Percentiles rank a stretch among this genome's conserved stretches.
phyloP scores from a whole-genome alignment of 2,113 vertebrate species.

The Menidia beryllina region DNA sequence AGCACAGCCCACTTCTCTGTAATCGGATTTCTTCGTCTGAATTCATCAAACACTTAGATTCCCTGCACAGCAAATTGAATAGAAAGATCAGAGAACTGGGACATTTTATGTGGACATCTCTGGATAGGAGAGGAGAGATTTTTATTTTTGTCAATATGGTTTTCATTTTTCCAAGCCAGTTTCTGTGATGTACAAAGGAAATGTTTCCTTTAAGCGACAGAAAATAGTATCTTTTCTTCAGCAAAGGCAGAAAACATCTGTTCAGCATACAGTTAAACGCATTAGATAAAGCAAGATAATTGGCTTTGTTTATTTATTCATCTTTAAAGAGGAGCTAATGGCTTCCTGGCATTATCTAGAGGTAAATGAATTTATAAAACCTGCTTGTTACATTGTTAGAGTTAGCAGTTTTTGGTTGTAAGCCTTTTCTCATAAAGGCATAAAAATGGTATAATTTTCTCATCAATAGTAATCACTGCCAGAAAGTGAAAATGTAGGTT shows the following conservation, averaged over 20 bases:
- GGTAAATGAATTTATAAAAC: not conserved
- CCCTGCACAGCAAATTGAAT: not conserved
- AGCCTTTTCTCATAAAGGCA: not conserved
- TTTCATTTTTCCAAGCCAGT: not conserved
- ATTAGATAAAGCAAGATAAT: not conserved
- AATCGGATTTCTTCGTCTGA: too few species aligned
- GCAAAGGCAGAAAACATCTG: not conserved
- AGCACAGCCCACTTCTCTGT: too few species aligned
- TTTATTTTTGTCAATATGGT: not conserved
- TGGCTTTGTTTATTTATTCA: too few species aligned
- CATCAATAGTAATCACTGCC: conserved; percentile 10
- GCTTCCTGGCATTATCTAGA: not conserved
- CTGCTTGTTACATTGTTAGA: not conserved
- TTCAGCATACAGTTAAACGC: not conserved
- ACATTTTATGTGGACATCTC: not conserved
- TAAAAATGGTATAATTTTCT: conserved; percentile 17
- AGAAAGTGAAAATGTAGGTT: conserved; percentile 2
- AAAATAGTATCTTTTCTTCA: not conserved
- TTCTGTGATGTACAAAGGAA: not conserved
- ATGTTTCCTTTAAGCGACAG: not conserved
- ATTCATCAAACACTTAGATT: not conserved
- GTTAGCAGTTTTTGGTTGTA: not conserved
- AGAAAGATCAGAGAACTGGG: not conserved
- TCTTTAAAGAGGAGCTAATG: not conserved
- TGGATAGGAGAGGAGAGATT: not conserved